A percentile compares a stretch with the other conserved stretches of the same genome.
These are phyloP conservation scores for Xylophagus ater DNA, from an alignment of 2,888 invertebrate species.

Conservation along the genomic window DNA sequence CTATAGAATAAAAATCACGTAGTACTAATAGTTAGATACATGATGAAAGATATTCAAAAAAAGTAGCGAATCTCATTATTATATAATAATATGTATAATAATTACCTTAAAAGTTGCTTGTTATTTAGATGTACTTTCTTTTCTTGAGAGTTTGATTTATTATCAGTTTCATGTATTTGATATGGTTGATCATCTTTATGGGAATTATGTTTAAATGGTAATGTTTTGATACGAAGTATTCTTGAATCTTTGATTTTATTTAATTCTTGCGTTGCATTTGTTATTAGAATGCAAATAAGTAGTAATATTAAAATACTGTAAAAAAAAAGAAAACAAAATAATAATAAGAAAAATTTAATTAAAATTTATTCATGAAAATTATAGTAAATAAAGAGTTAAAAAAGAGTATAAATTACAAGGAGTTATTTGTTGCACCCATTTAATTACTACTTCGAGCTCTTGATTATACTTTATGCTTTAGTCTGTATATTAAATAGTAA, in stretches of 20 bases:
- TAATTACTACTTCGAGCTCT: too few relatives aligned
- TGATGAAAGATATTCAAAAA: too few relatives aligned
- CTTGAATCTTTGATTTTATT: conserved; percentile 12
- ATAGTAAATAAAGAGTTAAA: too few relatives aligned
- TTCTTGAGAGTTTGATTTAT: conserved; percentile 26
- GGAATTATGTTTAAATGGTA: conserved; percentile 2
- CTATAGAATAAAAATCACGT: too few relatives aligned
- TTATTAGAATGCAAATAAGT: conserved; percentile 8
- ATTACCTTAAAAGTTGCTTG: conserved; percentile 17
- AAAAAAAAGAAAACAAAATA: background rate
- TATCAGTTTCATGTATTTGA: conserved; percentile 20
- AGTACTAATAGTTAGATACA: too few relatives aligned
- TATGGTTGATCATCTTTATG: conserved; percentile 19
- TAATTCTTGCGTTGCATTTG: conserved; percentile 8
- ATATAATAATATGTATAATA: conserved; percentile 4
- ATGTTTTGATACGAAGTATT: conserved; percentile 12
- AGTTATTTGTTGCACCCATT: too few relatives aligned
- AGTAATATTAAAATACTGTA: conserved; percentile 8
- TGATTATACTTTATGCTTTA: too few relatives aligned
- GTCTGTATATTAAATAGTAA: too few relatives aligned
- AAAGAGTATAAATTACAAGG: too few relatives aligned
- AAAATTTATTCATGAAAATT: too few relatives aligned
- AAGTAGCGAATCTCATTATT: too few relatives aligned
- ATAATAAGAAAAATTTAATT: too few relatives aligned
- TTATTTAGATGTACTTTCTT: conserved; percentile 21